Percentiles rank a stretch among this genome's conserved stretches.
phyloP scores from a whole-genome alignment of 2,113 vertebrate species.

The Caloenas nicobarica region DNA sequence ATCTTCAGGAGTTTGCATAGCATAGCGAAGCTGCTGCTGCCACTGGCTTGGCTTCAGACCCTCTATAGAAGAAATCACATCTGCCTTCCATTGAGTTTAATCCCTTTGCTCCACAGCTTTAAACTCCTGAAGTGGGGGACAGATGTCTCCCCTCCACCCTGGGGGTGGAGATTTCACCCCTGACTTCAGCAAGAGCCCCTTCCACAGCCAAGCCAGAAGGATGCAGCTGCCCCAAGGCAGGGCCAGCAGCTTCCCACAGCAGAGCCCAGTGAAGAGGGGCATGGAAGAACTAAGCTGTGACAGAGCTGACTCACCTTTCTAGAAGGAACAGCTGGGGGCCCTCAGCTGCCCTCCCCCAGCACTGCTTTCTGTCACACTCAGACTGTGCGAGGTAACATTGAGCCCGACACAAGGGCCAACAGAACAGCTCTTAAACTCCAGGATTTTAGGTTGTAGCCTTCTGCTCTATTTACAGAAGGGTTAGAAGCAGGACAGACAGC shows the following conservation, averaged over 20 bases:
- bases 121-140: background rate
- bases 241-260: background rate
- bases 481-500: background rate
- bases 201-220: background rate
- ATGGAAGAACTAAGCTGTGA: background rate
- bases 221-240: background rate
- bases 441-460: background rate
- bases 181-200: background rate
- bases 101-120: background rate
- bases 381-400: accelerated
- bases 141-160: background rate
- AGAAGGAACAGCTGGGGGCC: background rate
- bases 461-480: background rate
- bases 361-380: background rate
- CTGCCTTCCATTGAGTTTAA: background rate
- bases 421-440: background rate
- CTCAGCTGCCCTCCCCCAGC: background rate
- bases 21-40: background rate
- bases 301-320: background rate
- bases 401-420: background rate
- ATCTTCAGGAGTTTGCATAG: background rate
- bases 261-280: background rate
- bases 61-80: background rate
- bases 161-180: background rate
- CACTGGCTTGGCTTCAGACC: background rate